phyloP scores from a whole-genome alignment of 2,797 vertebrate species.

The Adelosebastes latens region DNA sequence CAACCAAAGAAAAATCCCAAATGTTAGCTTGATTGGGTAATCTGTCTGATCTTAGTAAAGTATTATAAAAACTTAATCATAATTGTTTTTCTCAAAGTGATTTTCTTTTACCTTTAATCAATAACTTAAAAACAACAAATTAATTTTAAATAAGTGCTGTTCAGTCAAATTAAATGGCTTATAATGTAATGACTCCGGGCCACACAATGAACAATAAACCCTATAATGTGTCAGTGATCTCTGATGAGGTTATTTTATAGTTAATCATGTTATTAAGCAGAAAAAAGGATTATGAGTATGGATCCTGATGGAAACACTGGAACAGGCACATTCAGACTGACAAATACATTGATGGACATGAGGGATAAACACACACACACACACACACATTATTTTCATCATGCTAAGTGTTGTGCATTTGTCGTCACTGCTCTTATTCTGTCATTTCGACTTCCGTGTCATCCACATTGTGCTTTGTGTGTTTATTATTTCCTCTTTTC shows the following conservation, averaged over 20 bases:
- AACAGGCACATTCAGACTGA: constrained; percentile 25
- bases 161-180: constrained; percentile 56
- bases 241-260: constrained; percentile 58
- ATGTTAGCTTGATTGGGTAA: neutral
- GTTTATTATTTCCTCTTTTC: constrained; percentile 63
- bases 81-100: constrained; percentile 4
- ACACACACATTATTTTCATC: constrained; percentile 24
- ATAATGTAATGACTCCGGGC: constrained; percentile 57
- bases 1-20: neutral
- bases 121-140: constrained; percentile 40
- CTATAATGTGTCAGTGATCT: constrained; percentile 53
- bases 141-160: constrained; percentile 38
- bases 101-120: constrained; percentile 21
- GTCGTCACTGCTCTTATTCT: constrained; percentile 29
- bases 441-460: constrained; percentile 60
- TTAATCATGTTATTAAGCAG: constrained; percentile 64
- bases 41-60: neutral
- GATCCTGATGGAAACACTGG: constrained; percentile 46
- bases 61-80: neutral
- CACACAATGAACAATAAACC: constrained; percentile 56
- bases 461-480: constrained; percentile 49
- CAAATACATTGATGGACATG: constrained; percentile 35
- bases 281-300: constrained; percentile 63
- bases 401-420: constrained; percentile 17
- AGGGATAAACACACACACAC: constrained; percentile 4